Evolutionary conservation across 2,888 invertebrate genomes (phyloP).

Genomic region (Plusia festucae): DNA sequence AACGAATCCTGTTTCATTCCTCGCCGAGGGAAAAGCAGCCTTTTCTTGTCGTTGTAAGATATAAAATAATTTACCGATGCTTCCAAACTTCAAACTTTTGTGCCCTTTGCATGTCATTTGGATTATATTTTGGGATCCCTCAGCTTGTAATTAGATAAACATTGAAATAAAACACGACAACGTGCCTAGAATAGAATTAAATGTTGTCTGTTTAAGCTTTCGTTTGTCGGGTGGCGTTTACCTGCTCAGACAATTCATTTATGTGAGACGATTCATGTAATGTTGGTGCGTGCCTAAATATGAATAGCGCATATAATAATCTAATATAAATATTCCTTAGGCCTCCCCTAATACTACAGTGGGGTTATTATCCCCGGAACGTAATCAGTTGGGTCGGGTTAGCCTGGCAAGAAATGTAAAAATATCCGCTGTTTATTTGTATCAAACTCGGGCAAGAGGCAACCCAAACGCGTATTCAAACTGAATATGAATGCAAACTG

Average conservation of each 20-base stretch:
- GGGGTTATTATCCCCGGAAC: constrained; percentile 84
- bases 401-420: constrained; percentile 86
- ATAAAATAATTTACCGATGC: constrained; percentile 72
- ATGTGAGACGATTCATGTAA: constrained; percentile 34
- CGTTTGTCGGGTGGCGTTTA: constrained; percentile 23
- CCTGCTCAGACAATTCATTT: constrained; percentile 38
- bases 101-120: constrained; percentile 79
- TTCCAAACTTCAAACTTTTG: constrained; percentile 68
- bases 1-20: constrained; percentile 80
- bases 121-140: constrained; percentile 77
- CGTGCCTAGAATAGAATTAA: constrained; percentile 45
- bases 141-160: constrained; percentile 77
- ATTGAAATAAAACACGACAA: constrained; percentile 66
- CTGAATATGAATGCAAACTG: constrained; percentile 90
- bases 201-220: constrained; percentile 23
- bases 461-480: constrained; percentile 88
- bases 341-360: constrained; percentile 73
- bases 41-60: constrained; percentile 74
- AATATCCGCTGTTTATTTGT: constrained; percentile 89
- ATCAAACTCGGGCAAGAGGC: constrained; percentile 86
- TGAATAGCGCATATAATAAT: constrained; percentile 70
- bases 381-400: constrained; percentile 88
- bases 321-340: constrained; percentile 79
- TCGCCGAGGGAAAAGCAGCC: constrained; percentile 74
- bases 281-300: constrained; percentile 55